Conservation (phyloP, 2,797 vertebrate genomes). For the Diplodus sargus region DNA sequence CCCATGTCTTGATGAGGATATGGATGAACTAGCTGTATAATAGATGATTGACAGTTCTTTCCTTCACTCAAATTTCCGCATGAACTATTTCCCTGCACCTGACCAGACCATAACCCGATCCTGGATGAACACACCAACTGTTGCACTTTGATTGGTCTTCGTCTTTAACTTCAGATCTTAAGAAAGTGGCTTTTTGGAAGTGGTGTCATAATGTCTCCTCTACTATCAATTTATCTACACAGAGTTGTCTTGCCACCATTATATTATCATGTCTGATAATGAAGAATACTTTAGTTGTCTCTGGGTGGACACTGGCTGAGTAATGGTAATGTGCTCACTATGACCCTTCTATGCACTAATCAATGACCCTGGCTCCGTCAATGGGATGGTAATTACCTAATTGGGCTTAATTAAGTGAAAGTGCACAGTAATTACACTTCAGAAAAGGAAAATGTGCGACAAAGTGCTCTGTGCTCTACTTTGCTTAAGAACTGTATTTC, state of each 20-base stretch:
- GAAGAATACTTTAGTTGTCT: neutral
- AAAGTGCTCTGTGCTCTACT: neutral
- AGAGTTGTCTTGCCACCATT: neutral
- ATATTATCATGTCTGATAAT: neutral
- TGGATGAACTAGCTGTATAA: neutral
- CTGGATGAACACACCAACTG: neutral
- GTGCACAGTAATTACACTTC: constrained; percentile 24
- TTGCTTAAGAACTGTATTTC: neutral
- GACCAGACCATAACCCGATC: neutral
- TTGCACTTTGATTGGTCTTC: neutral
- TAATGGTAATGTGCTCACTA: neutral
- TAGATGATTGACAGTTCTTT: neutral
- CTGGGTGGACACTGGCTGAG: neutral
- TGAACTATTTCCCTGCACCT: neutral
- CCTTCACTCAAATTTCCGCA: neutral
- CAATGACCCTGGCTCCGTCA: constrained; percentile 30
- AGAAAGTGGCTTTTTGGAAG: neutral
- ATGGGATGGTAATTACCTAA: constrained; percentile 28
- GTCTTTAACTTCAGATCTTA: neutral
- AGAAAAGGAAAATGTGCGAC: constrained; percentile 14
- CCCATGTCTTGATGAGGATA: neutral
- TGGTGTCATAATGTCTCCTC: neutral
- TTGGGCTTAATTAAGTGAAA: constrained; percentile 29
- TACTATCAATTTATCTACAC: neutral
- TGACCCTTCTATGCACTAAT: constrained; percentile 21